These are phyloP conservation scores for Lasioglossum oenotherae DNA, from an alignment of 2,888 invertebrate genomes.

Conservation along the genomic window DNA sequence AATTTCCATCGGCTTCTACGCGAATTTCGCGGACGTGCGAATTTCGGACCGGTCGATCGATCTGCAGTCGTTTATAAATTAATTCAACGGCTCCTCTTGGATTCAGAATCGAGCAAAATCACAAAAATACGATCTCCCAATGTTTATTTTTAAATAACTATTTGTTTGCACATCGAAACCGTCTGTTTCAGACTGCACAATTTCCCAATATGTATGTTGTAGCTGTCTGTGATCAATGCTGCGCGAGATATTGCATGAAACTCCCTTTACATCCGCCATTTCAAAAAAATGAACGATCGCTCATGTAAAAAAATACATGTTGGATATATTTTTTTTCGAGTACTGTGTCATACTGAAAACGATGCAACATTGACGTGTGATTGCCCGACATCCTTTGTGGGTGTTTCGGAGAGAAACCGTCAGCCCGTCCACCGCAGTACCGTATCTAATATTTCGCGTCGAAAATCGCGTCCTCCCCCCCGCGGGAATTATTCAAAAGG, in stretches of 20 bases:
- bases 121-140: not conserved
- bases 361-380: not conserved
- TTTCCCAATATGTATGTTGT: not conserved
- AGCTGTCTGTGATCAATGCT: not conserved
- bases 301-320: not conserved
- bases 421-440: not conserved
- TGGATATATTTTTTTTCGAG: not conserved
- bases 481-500: constrained; percentile 65
- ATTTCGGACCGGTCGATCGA: not conserved
- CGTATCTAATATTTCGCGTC: constrained; percentile 40
- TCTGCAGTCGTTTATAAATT: not conserved
- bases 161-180: not conserved
- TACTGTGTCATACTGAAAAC: not conserved
- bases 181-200: not conserved
- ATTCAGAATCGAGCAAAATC: not conserved
- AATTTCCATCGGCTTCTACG: not conserved
- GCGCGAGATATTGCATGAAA: not conserved
- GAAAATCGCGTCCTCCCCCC: not conserved
- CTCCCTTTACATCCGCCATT: not conserved
- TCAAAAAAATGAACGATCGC: not conserved
- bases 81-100: not conserved
- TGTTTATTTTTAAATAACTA: not conserved
- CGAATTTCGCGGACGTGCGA: constrained; percentile 15
- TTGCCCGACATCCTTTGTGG: not conserved
- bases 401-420: not conserved